A percentile compares a stretch with the other conserved stretches of the same genome.
Conservation (phyloP, 2,797 vertebrate genomes). For the Schizothorax lantsangensis region DNA sequence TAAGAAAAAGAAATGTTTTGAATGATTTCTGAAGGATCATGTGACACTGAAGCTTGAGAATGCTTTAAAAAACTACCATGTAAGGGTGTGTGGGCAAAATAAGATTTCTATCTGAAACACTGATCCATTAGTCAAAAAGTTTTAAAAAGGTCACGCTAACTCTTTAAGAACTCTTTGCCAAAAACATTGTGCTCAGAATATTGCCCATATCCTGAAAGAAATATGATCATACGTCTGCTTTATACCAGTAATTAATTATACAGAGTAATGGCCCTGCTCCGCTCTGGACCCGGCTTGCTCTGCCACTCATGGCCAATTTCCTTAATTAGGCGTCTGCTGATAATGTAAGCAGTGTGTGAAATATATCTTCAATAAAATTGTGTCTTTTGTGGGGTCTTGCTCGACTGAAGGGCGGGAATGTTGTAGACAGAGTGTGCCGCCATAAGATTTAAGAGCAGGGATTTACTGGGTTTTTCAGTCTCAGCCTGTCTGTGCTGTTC, state of each 20-base stretch:
- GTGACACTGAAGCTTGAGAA: too few species aligned
- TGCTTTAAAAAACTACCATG: too few species aligned
- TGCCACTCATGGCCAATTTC: slow-evolving; percentile 68
- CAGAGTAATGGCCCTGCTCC: slow-evolving; percentile 37
- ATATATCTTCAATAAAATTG: slow-evolving; percentile 57
- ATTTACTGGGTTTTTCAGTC: slow-evolving; percentile 30
- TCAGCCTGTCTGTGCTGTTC: slow-evolving; percentile 18
- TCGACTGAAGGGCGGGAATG: neutral
- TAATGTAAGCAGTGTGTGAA: slow-evolving; percentile 56
- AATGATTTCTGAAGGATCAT: too few species aligned
- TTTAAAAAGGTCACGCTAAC: neutral
- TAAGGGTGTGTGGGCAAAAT: neutral
- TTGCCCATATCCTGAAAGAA: neutral
- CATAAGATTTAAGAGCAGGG: slow-evolving; percentile 31
- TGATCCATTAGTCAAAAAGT: slow-evolving; percentile 1
- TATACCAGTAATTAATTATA: slow-evolving; percentile 41
- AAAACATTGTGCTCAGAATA: slow-evolving; percentile 1
- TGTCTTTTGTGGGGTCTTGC: slow-evolving; percentile 11
- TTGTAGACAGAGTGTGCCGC: neutral
- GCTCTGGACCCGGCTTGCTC: slow-evolving; percentile 10
- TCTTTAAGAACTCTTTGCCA: slow-evolving; percentile 17
- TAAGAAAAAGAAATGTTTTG: too few species aligned
- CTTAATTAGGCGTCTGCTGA: slow-evolving; percentile 68
- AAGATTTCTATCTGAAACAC: neutral
- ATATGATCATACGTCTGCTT: slow-evolving; percentile 28